phyloP scores from a whole-genome alignment of 1,140 invertebrate species.

The Catajapyx aquilonaris region DNA sequence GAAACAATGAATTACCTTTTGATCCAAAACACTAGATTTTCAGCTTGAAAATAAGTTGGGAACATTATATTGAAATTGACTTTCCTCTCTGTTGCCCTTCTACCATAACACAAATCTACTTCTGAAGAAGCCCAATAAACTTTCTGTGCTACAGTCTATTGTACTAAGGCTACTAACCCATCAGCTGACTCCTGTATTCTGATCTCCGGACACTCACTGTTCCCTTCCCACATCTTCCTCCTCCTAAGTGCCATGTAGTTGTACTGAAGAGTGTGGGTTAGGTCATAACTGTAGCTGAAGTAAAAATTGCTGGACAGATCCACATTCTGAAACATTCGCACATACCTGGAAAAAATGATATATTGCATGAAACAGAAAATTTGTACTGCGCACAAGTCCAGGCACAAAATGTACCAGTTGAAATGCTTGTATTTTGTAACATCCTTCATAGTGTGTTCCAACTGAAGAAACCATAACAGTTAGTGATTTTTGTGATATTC shows the following conservation, averaged over 20 bases:
- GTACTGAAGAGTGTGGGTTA: constrained; percentile 84
- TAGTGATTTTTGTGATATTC: too few species aligned
- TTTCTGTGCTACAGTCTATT: constrained; percentile 5
- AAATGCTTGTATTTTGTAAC: too few species aligned
- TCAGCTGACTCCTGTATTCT: too few species aligned
- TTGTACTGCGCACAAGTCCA: too few species aligned
- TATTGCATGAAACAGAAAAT: too few species aligned
- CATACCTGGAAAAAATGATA: too few species aligned
- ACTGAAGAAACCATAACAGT: too few species aligned
- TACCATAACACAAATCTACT: background rate
- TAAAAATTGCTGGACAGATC: constrained; percentile 95
- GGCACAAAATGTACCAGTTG: too few species aligned
- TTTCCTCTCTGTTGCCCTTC: constrained; percentile 8
- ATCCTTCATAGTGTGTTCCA: too few species aligned
- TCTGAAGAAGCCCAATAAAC: background rate
- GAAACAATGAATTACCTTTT: background rate
- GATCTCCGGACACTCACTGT: too few species aligned
- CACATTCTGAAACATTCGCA: constrained; percentile 89
- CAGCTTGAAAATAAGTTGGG: constrained; percentile 1
- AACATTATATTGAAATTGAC: too few species aligned
- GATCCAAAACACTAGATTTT: background rate
- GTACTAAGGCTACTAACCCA: constrained; percentile 29
- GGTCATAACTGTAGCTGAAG: constrained; percentile 82
- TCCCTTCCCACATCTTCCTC: too few species aligned
- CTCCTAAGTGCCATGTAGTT: constrained; percentile 71